Evolutionary conservation across 92 coral and sea anemone species (phyloP).

Genomic region (Phenganax subtilis): DNA sequence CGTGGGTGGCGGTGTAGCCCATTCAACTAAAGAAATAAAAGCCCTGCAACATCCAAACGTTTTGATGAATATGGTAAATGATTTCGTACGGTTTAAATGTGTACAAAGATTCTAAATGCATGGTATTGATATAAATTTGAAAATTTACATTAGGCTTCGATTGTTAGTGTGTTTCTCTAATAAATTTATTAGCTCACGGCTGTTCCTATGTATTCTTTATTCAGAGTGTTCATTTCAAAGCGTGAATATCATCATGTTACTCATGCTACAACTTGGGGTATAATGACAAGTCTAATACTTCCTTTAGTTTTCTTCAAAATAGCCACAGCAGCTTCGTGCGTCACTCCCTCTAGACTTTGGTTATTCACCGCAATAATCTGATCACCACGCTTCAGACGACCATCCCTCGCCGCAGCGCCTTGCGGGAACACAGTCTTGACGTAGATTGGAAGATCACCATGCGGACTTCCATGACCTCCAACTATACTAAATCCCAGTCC

Average conservation of each 20-base stretch:
- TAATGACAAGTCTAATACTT: constrained; percentile 56
- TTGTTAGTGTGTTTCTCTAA: neutral
- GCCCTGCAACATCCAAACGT: no score
- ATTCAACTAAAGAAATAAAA: no score
- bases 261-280: constrained; percentile 31
- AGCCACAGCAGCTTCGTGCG: constrained; percentile 91
- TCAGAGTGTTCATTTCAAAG: neutral
- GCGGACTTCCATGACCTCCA: constrained; percentile 99
- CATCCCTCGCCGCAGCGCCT: constrained; percentile 99
- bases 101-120: no score
- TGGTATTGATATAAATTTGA: no score
- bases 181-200: neutral
- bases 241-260: neutral
- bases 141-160: neutral
- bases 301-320: constrained; percentile 88
- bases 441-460: constrained; percentile 98
- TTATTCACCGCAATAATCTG: constrained; percentile 94
- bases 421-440: constrained; percentile 99
- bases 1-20: no score
- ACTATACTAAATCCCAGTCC: constrained; percentile 99
- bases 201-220: neutral
- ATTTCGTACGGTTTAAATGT: no score
- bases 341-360: constrained; percentile 82
- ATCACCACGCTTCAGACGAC: constrained; percentile 89
- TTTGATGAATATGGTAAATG: no score